A percentile compares a stretch with the other conserved stretches of the same genome.
phyloP scores from a whole-genome alignment of 2,888 invertebrate genomes.

The Protula sp. region DNA sequence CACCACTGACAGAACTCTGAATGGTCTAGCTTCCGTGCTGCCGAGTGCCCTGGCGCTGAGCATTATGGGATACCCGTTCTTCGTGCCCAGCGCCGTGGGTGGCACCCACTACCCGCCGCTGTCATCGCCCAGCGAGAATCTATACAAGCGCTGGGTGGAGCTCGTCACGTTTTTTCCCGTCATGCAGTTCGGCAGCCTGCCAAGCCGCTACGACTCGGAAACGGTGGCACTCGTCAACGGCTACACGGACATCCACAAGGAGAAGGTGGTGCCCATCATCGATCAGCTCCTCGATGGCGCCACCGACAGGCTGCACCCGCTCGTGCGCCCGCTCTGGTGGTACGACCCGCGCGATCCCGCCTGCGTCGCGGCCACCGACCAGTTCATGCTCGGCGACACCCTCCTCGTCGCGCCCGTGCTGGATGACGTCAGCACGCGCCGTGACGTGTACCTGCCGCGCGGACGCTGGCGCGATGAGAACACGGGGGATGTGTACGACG shows the following conservation, averaged over 20 bases:
- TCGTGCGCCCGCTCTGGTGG: slow-evolving; percentile 1
- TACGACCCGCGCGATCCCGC: not conserved
- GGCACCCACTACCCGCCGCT: not conserved
- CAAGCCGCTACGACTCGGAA: not conserved
- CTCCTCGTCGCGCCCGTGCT: not conserved
- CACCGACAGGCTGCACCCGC: not conserved
- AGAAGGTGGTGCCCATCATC: not conserved
- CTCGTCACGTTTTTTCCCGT: slow-evolving; percentile 7
- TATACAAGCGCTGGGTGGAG: not conserved
- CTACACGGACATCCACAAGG: not conserved
- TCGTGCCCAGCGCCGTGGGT: not conserved
- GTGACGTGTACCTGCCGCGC: not conserved
- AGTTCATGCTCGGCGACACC: not conserved
- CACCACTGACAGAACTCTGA: not conserved
- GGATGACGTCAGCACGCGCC: not conserved
- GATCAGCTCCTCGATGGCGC: not conserved
- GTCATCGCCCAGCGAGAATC: not conserved
- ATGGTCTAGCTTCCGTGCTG: not conserved
- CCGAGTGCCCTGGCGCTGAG: not conserved
- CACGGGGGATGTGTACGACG: not conserved
- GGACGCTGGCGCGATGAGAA: not conserved
- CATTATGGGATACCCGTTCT: not conserved
- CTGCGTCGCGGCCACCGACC: not conserved
- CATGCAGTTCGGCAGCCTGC: not conserved
- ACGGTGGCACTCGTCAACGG: not conserved